phyloP scores from a whole-genome alignment of 2,797 vertebrate species.

The Clarias fuscus region DNA sequence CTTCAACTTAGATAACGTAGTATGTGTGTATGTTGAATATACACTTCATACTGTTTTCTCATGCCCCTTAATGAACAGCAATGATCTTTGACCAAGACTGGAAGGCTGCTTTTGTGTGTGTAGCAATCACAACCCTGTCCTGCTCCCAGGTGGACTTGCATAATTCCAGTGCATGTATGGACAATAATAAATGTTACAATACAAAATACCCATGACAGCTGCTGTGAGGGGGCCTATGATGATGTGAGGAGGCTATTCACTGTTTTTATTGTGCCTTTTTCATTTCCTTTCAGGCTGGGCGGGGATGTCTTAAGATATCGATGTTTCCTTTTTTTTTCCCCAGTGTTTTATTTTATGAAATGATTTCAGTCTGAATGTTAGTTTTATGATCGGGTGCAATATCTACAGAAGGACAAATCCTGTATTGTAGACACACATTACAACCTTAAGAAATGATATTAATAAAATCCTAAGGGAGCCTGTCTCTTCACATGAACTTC shows the following conservation, averaged over 20 bases:
- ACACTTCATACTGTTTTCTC: conserved; percentile 40
- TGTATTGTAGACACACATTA: conserved; percentile 46
- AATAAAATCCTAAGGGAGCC: conserved; percentile 28
- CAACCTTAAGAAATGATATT: conserved; percentile 32
- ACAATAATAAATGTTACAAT: conserved; percentile 27
- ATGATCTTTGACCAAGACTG: conserved; percentile 10
- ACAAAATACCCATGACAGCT: neutral
- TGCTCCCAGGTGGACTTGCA: conserved; percentile 1
- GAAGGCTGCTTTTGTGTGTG: conserved; percentile 20
- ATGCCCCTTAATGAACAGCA: neutral
- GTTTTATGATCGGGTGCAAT: conserved; percentile 56
- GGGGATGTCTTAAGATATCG: conserved; percentile 10
- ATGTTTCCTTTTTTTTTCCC: conserved; percentile 23
- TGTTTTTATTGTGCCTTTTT: conserved; percentile 56
- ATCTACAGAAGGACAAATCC: conserved; percentile 44
- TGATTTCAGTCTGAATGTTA: conserved; percentile 39
- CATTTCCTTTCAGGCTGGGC: conserved; percentile 28
- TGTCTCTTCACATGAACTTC: conserved; percentile 27
- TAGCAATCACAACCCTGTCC: conserved; percentile 16
- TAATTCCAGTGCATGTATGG: conserved; percentile 47
- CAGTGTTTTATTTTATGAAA: conserved; percentile 3
- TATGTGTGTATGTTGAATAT: conserved; percentile 51
- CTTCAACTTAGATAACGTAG: conserved; percentile 35
- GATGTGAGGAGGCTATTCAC: conserved; percentile 17
- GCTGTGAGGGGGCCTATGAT: conserved; percentile 1